Conservation (phyloP, 2,888 invertebrate genomes). For the Sesia bembeciformis region DNA sequence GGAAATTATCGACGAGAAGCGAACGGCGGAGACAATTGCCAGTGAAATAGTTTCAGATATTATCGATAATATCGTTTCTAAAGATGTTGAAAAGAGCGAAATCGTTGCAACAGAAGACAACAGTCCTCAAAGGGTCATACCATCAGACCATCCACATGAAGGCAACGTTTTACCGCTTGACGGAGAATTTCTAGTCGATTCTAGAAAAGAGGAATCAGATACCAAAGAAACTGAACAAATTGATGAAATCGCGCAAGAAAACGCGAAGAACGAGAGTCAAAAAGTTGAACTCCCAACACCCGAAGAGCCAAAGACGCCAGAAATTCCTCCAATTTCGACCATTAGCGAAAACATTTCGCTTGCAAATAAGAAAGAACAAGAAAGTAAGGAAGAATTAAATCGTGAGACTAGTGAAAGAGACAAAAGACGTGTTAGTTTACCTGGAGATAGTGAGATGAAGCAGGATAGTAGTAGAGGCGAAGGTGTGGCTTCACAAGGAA, state of each 20-base stretch:
- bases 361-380: conserved; percentile 52
- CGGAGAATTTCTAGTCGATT: conserved; percentile 55
- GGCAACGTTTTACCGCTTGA: conserved; percentile 61
- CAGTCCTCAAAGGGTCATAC: conserved; percentile 43
- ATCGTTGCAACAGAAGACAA: conserved; percentile 13
- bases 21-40: conserved; percentile 44
- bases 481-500: conserved; percentile 48
- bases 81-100: conserved; percentile 25
- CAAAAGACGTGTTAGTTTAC: conserved; percentile 77
- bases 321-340: conserved; percentile 81
- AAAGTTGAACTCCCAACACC: conserved; percentile 31
- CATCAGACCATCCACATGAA: conserved; percentile 52
- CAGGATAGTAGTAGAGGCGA: conserved; percentile 54
- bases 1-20: conserved; percentile 47
- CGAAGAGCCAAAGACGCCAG: conserved; percentile 59
- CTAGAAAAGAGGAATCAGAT: conserved; percentile 21
- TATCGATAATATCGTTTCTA: conserved; percentile 36
- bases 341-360: conserved; percentile 81
- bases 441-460: conserved; percentile 65
- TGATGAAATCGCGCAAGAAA: conserved; percentile 36
- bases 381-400: conserved; percentile 41
- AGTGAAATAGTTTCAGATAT: conserved; percentile 51
- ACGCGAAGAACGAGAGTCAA: conserved; percentile 49
- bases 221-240: conserved; percentile 11
- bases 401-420: conserved; percentile 58